Conservation (phyloP, 2,888 invertebrate species). For the Spilarctia lutea region DNA sequence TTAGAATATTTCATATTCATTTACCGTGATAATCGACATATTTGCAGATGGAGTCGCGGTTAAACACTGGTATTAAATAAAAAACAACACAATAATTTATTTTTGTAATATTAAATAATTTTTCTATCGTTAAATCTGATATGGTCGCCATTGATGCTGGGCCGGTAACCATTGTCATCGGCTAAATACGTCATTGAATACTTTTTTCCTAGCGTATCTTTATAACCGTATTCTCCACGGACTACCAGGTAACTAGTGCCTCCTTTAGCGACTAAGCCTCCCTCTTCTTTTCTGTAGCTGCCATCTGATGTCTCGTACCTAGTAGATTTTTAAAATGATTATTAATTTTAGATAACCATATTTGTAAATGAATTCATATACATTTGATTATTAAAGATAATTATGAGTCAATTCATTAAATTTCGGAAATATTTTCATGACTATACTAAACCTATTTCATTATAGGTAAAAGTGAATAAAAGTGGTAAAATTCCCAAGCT, state of each 20-base stretch:
- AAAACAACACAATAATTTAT: not conserved
- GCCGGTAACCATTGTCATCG: slow-evolving; percentile 86
- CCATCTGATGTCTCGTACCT: slow-evolving; percentile 84
- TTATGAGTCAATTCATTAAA: not conserved
- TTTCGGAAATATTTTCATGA: too few relatives aligned
- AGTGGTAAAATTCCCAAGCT: not conserved
- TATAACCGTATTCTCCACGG: slow-evolving; percentile 84
- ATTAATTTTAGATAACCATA: not conserved
- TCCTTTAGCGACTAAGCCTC: slow-evolving; percentile 60
- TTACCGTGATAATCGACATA: too few relatives aligned
- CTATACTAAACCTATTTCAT: not conserved
- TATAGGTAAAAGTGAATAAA: not conserved
- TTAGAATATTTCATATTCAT: too few relatives aligned
- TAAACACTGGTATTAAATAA: not conserved
- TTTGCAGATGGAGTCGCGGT: too few relatives aligned
- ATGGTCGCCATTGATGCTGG: slow-evolving; percentile 59
- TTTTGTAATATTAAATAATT: slow-evolving; percentile 59
- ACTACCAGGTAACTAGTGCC: slow-evolving; percentile 64
- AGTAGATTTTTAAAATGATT: slow-evolving; percentile 1
- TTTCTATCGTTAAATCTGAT: slow-evolving; percentile 77
- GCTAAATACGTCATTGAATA: slow-evolving; percentile 84
- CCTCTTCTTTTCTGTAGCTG: slow-evolving; percentile 82
- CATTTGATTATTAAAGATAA: not conserved
- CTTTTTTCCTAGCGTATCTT: slow-evolving; percentile 79
- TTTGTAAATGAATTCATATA: not conserved